These are phyloP conservation scores for Illadopsis cleaveri DNA, from an alignment of 2,113 vertebrate species.

Conservation along the genomic window DNA sequence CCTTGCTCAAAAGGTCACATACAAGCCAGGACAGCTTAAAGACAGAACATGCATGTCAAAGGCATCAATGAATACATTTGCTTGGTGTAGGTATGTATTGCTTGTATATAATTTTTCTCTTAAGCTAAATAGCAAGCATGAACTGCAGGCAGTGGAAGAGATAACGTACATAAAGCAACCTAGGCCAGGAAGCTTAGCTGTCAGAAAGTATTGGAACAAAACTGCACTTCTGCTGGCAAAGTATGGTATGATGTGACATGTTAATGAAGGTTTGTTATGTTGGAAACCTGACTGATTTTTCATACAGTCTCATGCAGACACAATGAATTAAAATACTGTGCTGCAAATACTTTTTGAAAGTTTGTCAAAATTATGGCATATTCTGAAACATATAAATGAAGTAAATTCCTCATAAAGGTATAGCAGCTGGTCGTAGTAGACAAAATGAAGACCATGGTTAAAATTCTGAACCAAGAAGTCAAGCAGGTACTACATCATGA, in stretches of 20 bases:
- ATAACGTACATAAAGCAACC: neutral
- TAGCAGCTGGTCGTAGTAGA: neutral
- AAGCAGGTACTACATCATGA: accelerated
- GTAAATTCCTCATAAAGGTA: neutral
- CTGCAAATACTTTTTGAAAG: neutral
- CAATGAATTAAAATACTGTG: neutral
- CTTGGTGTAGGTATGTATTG: neutral
- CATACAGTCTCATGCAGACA: neutral
- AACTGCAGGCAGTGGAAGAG: neutral
- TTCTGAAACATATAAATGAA: neutral
- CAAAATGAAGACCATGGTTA: neutral
- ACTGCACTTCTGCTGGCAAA: neutral
- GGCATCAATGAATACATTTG: accelerated
- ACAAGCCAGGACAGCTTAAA: neutral
- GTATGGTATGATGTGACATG: accelerated
- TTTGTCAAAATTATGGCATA: neutral
- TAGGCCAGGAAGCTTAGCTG: neutral
- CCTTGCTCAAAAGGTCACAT: neutral
- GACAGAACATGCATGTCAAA: neutral
- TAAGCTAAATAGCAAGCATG: neutral
- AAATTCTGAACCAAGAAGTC: neutral
- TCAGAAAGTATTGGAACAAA: neutral
- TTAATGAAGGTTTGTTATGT: neutral
- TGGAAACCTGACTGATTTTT: neutral
- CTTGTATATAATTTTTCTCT: neutral